Conservation (phyloP, 2,113 vertebrate genomes). For the Copsychus sechellarum region DNA sequence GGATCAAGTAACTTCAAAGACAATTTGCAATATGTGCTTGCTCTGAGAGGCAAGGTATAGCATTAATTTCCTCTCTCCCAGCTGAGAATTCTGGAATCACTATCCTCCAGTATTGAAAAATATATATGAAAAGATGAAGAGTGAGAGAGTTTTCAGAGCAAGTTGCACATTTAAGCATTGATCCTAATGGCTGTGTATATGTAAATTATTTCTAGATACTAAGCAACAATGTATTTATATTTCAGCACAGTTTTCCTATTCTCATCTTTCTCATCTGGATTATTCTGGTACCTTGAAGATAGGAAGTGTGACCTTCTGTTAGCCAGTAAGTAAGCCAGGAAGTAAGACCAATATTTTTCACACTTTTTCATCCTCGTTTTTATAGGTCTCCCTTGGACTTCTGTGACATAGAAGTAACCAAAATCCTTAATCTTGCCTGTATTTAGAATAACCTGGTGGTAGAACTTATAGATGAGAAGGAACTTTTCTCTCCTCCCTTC, state of each 20-base stretch:
- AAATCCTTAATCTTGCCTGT: background rate
- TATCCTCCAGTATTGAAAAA: background rate
- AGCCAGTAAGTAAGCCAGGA: background rate
- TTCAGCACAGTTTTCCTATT: background rate
- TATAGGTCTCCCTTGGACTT: background rate
- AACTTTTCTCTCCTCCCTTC: background rate
- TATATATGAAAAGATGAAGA: background rate
- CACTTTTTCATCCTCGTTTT: background rate
- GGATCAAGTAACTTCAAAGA: conserved; percentile 65
- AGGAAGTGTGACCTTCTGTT: background rate
- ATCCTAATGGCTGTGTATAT: background rate
- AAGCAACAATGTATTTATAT: background rate
- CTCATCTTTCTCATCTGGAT: background rate
- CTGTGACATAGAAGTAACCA: background rate
- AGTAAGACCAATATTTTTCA: background rate
- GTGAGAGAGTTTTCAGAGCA: background rate
- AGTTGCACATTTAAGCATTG: background rate
- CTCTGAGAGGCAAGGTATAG: conserved; percentile 2
- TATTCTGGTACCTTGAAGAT: background rate
- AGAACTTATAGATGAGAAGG: background rate
- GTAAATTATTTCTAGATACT: background rate
- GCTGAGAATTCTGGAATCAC: background rate
- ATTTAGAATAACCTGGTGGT: background rate
- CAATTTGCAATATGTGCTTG: conserved; percentile 30
- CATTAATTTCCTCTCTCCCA: conserved; percentile 19